Evolutionary conservation across 2,797 vertebrate species (phyloP).

Genomic region (Centroberyx gerrardi): DNA sequence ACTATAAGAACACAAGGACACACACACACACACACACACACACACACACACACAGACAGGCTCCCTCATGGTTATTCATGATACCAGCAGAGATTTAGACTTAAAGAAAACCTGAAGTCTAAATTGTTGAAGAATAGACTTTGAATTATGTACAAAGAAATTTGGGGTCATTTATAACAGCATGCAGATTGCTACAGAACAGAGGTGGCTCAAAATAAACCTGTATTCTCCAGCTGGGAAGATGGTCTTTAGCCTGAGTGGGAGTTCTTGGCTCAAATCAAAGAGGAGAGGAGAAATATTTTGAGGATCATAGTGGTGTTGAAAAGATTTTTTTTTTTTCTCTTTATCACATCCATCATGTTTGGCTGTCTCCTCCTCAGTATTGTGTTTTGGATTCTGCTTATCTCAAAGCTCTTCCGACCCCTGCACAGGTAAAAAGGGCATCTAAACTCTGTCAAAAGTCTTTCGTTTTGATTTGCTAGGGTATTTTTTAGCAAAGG

Average conservation of each 20-base stretch:
- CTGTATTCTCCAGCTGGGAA: conserved; percentile 65
- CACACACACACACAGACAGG: background rate
- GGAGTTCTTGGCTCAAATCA: conserved; percentile 70
- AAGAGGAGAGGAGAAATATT: conserved; percentile 67
- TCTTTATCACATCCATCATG: conserved; percentile 42
- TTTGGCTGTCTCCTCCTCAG: conserved; percentile 14
- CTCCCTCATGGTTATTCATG: background rate
- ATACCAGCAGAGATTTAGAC: background rate
- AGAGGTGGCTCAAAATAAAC: conserved; percentile 63
- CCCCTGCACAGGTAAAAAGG: background rate
- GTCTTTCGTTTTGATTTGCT: conserved; percentile 35
- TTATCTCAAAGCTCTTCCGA: conserved; percentile 21
- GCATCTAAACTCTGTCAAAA: conserved; percentile 34
- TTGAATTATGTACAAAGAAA: conserved; percentile 8
- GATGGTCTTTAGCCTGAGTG: conserved; percentile 78
- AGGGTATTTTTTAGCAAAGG: conserved; percentile 37
- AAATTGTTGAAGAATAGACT: background rate
- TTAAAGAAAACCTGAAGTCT: background rate
- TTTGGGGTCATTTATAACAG: conserved; percentile 14
- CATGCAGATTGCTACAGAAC: conserved; percentile 36
- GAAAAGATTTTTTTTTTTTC: conserved; percentile 20
- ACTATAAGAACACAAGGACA: too few relatives aligned
- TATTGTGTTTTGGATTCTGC: conserved; percentile 3
- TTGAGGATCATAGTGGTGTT: conserved; percentile 59
- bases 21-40: background rate